phyloP scores from a whole-genome alignment of 2,888 invertebrate genomes.

The Drosophila tanythrix region DNA sequence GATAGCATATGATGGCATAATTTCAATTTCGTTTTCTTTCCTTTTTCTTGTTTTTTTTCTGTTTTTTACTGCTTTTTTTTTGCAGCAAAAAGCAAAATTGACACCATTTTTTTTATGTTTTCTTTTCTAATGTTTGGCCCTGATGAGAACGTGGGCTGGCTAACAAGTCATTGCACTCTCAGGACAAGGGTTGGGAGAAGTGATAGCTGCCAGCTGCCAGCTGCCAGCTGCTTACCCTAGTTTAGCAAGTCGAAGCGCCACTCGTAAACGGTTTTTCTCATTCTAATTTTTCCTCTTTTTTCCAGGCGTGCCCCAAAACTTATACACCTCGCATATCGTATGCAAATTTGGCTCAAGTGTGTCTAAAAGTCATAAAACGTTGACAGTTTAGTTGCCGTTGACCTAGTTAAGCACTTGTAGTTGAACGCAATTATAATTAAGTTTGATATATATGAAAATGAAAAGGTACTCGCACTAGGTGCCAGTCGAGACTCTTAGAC shows the following conservation, averaged over 20 bases:
- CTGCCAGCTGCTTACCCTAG: constrained; percentile 73
- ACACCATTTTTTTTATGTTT: constrained; percentile 41
- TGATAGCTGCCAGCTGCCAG: constrained; percentile 66
- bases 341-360: constrained; percentile 68
- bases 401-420: constrained; percentile 40
- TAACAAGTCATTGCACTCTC: constrained; percentile 51
- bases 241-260: constrained; percentile 38
- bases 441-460: constrained; percentile 8
- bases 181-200: constrained; percentile 42
- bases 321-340: constrained; percentile 32
- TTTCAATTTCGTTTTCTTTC: constrained; percentile 47
- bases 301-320: constrained; percentile 20
- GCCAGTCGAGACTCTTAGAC: background rate
- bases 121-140: constrained; percentile 28
- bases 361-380: constrained; percentile 47
- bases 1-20: constrained; percentile 64
- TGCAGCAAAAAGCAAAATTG: constrained; percentile 33
- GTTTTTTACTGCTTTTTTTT: background rate
- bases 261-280: constrained; percentile 26
- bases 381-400: constrained; percentile 42
- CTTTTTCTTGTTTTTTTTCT: constrained; percentile 3
- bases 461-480: background rate
- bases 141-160: constrained; percentile 20
- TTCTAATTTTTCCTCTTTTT: background rate
- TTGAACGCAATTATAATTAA: constrained; percentile 35